Percentiles rank a stretch among this genome's conserved stretches.
These are phyloP conservation scores for Coregonus suidteri DNA, from an alignment of 2,797 vertebrate species.

Conservation along the genomic window DNA sequence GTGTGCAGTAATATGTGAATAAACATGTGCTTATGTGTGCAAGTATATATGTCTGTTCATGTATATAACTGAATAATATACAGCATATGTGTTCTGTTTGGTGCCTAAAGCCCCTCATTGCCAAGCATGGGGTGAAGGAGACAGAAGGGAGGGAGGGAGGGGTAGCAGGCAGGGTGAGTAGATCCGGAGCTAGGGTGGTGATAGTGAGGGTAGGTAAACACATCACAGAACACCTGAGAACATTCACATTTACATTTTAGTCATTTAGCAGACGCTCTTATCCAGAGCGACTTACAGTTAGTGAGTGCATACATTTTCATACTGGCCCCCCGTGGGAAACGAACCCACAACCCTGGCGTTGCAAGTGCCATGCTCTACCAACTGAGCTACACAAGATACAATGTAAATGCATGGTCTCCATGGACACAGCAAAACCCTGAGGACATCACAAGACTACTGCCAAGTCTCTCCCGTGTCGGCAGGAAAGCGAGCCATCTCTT, in stretches of 20 bases:
- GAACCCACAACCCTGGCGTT: no score
- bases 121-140: neutral
- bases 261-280: no score
- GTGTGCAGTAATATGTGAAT: neutral
- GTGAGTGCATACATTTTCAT: no score
- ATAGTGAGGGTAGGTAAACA: conserved; percentile 24
- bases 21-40: neutral
- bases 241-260: no score
- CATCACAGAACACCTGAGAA: conserved; percentile 12
- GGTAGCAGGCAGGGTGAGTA: neutral
- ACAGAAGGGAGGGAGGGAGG: neutral
- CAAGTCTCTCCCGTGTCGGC: neutral
- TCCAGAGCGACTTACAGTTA: no score
- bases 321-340: no score
- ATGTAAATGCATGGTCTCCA: conserved; percentile 7
- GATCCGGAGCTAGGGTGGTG: neutral
- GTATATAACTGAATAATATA: conserved; percentile 28
- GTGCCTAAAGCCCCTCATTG: conserved; percentile 19
- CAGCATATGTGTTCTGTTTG: conserved; percentile 1
- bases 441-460: neutral
- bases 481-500: conserved; percentile 3
- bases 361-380: no score
- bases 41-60: conserved; percentile 10
- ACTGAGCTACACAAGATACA: no score
- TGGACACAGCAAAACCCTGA: neutral